Conservation (phyloP, 2,113 vertebrate genomes). For the Antidorcas marsupialis region DNA sequence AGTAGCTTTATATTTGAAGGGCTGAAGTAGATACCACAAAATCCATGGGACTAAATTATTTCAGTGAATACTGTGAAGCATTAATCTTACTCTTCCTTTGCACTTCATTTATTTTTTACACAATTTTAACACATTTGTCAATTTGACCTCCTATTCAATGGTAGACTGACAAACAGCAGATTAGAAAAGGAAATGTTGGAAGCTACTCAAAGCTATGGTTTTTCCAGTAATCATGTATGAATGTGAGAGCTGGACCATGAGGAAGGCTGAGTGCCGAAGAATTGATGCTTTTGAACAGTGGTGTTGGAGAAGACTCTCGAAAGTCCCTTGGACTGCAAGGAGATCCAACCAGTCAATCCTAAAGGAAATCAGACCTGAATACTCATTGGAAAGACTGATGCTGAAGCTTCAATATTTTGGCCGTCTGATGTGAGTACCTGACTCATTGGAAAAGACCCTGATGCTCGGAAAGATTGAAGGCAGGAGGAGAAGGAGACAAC, state of each 20-base stretch:
- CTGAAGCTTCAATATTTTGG: neutral
- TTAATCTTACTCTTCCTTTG: neutral
- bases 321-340: neutral
- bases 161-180: neutral
- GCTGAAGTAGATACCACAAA: constrained; percentile 16
- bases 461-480: neutral
- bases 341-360: neutral
- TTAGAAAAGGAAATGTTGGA: neutral
- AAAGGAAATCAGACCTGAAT: neutral
- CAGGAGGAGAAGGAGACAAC: neutral
- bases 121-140: neutral
- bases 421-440: neutral
- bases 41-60: neutral
- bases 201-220: neutral
- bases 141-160: neutral
- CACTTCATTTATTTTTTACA: constrained; percentile 14
- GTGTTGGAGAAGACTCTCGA: neutral
- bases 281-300: neutral
- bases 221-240: neutral
- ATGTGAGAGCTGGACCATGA: neutral
- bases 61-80: neutral
- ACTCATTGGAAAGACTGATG: neutral
- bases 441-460: neutral
- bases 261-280: neutral
- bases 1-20: neutral